phyloP scores from a whole-genome alignment of 35 echinoderm and acorn worm genomes.

The Nesometra sesokonis region DNA sequence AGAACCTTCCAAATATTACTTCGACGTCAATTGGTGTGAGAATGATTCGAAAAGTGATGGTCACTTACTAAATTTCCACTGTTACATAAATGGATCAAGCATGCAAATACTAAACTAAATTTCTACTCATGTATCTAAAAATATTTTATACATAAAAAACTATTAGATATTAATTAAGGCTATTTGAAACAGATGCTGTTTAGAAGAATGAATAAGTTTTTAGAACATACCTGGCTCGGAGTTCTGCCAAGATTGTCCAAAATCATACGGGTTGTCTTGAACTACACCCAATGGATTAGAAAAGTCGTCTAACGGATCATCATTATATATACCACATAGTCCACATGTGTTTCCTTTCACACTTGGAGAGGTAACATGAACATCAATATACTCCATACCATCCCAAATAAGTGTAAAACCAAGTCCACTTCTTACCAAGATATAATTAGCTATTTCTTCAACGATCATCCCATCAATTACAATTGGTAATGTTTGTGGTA shows the following conservation, averaged over 20 bases:
- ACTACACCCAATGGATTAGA: not conserved
- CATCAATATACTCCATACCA: slow-evolving; percentile 25
- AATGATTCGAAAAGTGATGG: no score
- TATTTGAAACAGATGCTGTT: no score
- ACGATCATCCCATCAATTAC: slow-evolving; percentile 28
- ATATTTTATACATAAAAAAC: not conserved
- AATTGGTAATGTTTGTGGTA: slow-evolving; percentile 13
- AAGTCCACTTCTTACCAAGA: slow-evolving; percentile 51
- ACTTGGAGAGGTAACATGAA: slow-evolving; percentile 27
- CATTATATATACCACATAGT: slow-evolving; percentile 61
- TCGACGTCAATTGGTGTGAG: no score
- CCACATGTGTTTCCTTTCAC: slow-evolving; percentile 32
- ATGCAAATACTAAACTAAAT: no score
- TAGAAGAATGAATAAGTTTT: not conserved
- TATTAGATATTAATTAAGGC: no score
- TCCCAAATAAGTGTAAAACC: slow-evolving; percentile 56
- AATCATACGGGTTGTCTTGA: slow-evolving; percentile 26
- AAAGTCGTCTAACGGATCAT: slow-evolving; percentile 35
- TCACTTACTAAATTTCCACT: no score
- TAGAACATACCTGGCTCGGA: not conserved
- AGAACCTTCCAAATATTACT: no score
- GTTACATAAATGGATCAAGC: no score
- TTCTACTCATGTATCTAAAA: no score
- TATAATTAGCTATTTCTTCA: slow-evolving; percentile 41
- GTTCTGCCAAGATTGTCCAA: slow-evolving; percentile 48